phyloP scores from a whole-genome alignment of 2,113 vertebrate genomes.

The Recurvirostra avosetta region DNA sequence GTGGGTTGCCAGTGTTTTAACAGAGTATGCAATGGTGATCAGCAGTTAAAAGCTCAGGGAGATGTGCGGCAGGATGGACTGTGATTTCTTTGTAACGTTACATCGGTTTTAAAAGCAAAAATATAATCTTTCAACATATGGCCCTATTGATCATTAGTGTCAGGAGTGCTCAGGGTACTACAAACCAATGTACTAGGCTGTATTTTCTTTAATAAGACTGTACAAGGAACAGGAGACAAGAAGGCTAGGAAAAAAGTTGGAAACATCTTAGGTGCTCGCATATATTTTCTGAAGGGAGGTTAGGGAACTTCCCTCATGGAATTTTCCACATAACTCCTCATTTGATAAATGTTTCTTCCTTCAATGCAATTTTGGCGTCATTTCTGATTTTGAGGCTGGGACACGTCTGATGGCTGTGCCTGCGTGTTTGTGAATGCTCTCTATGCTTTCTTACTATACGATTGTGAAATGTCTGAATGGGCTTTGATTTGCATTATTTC shows the following conservation, averaged over 20 bases:
- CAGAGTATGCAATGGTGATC: background rate
- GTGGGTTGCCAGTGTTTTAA: background rate
- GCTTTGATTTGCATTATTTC: constrained; percentile 40
- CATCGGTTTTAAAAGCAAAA: background rate
- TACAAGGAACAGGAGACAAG: background rate
- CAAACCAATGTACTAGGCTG: background rate
- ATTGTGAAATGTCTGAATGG: constrained; percentile 23
- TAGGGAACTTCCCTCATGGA: background rate
- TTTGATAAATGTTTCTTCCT: background rate
- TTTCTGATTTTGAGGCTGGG: background rate
- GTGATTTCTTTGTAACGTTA: background rate
- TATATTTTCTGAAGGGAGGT: background rate
- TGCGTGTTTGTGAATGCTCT: background rate
- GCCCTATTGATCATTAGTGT: background rate
- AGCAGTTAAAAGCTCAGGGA: background rate
- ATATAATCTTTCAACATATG: background rate
- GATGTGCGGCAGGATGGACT: background rate
- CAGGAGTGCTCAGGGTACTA: background rate
- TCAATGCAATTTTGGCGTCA: background rate
- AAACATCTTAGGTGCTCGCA: background rate
- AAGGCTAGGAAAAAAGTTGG: background rate
- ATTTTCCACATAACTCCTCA: background rate
- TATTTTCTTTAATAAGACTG: background rate
- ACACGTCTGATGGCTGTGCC: background rate
- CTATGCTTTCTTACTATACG: background rate